phyloP scores from a whole-genome alignment of 2,797 vertebrate genomes.

The Bovichtus diacanthus region DNA sequence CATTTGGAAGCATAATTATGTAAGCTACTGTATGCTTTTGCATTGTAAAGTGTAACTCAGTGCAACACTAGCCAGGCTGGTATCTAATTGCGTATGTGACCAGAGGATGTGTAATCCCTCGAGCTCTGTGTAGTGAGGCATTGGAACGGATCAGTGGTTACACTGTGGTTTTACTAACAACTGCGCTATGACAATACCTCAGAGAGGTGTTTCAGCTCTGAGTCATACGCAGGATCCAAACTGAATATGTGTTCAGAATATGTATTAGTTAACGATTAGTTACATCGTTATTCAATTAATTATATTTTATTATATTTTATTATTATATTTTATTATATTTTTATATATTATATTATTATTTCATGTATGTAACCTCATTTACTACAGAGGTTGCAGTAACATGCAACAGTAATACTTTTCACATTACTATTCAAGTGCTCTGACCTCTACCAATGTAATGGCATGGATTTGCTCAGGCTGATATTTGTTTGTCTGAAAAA shows the following conservation, averaged over 20 bases:
- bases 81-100: slow-evolving; percentile 57
- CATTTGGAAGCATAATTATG: background rate
- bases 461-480: background rate
- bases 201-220: slow-evolving; percentile 36
- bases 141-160: slow-evolving; percentile 57
- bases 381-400: background rate
- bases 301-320: too few relatives aligned
- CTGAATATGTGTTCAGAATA: background rate
- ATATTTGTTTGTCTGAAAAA: slow-evolving; percentile 1
- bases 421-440: background rate
- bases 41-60: slow-evolving; percentile 5
- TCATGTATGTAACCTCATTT: background rate
- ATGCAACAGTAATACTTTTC: background rate
- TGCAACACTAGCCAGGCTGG: slow-evolving; percentile 34
- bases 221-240: slow-evolving; percentile 12
- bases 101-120: slow-evolving; percentile 53
- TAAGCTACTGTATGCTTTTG: slow-evolving; percentile 25
- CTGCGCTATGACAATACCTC: slow-evolving; percentile 41
- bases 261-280: too few relatives aligned
- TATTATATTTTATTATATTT: background rate
- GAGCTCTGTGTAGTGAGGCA: slow-evolving; percentile 45
- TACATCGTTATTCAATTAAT: background rate
- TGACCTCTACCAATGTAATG: slow-evolving; percentile 13
- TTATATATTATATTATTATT: background rate
- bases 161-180: slow-evolving; percentile 54